Conservation (phyloP, 1,140 invertebrate genomes). For the Mylabris phalerata region DNA sequence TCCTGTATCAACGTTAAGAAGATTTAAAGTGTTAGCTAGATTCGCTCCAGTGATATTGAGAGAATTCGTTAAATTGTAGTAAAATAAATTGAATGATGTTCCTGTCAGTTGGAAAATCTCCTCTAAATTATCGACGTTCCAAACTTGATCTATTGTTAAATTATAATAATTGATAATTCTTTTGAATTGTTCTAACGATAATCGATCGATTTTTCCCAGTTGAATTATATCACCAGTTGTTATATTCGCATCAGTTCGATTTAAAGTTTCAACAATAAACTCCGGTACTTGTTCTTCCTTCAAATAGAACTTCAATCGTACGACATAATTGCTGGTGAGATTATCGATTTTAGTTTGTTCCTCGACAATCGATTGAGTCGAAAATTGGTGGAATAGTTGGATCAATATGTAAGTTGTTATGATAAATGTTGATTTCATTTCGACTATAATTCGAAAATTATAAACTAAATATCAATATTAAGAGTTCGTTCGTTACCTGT, state of each 20-base stretch:
- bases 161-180: constrained; percentile 1
- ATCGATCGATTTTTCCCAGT: constrained; percentile 9
- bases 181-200: neutral
- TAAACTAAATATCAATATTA: no score
- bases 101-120: neutral
- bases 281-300: constrained; percentile 4
- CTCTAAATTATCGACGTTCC: constrained; percentile 3
- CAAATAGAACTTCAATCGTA: constrained; percentile 6
- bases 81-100: no score
- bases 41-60: no score
- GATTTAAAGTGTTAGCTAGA: no score
- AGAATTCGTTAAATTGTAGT: no score
- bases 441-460: no score
- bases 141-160: neutral
- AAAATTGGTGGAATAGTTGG: no score
- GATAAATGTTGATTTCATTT: no score
- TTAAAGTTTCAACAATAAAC: constrained; percentile 2
- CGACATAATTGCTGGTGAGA: neutral
- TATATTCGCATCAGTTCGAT: constrained; percentile 5
- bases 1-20: no score
- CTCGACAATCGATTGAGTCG: neutral
- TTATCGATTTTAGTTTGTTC: no score
- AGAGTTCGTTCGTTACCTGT: no score
- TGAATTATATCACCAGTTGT: constrained; percentile 6
- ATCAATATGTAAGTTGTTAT: no score